A percentile compares a stretch with the other conserved stretches of the same genome.
phyloP scores from a whole-genome alignment of 2,888 invertebrate genomes.

The Drosophila colorata region DNA sequence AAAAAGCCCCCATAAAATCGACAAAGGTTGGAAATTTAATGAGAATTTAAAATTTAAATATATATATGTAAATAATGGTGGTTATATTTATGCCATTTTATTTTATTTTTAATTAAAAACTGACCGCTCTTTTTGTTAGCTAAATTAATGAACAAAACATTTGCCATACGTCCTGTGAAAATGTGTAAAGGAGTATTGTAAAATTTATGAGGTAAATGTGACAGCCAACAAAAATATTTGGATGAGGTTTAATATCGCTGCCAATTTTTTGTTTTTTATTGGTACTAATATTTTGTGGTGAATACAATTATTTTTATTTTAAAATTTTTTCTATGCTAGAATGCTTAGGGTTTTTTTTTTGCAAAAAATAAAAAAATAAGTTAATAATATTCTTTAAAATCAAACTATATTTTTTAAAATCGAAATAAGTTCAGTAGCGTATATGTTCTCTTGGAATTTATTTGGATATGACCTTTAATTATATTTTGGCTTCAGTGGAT shows the following conservation, averaged over 20 bases:
- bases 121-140: slow-evolving; percentile 56
- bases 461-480: no score
- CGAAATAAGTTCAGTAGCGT: background rate
- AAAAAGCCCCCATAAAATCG: background rate
- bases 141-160: slow-evolving; percentile 43
- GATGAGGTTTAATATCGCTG: no score
- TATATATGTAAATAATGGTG: slow-evolving; percentile 5
- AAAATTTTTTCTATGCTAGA: no score
- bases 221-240: background rate
- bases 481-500: no score
- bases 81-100: background rate
- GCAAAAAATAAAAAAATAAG: background rate
- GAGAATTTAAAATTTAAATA: slow-evolving; percentile 11
- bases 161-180: background rate
- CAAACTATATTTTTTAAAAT: background rate
- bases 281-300: no score
- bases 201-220: background rate
- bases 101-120: slow-evolving; percentile 67
- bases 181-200: no score
- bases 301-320: no score
- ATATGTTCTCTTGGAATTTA: no score
- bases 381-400: background rate
- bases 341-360: no score
- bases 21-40: slow-evolving; percentile 1
- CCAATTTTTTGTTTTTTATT: no score